Evolutionary conservation across 37 sponge, comb jelly and placozoan species (phyloP), one percentile per base, ranked within the genome.

Genomic region (Lycopodina hypogea): DNA sequence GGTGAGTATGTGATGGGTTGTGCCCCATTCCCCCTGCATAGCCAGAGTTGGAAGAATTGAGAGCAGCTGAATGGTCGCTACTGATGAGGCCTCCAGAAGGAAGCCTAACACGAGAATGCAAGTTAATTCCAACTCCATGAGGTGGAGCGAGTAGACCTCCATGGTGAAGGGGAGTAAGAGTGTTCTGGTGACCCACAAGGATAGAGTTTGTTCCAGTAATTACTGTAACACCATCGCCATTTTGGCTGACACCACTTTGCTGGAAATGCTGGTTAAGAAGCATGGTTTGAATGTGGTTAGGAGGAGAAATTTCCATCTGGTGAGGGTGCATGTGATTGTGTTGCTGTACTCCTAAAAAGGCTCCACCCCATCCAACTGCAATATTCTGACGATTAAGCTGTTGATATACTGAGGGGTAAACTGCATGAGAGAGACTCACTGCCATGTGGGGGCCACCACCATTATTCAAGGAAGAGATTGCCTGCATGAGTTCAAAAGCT

Each of bases 271-370:
- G 78, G 30, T 55, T 65, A 36, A 79, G 56, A 11, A 79, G 66
- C 75, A 86, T 55, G 59, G 52, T 69, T 0, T 69, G 69, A 56
- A 76, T 75, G 84, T 83, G 84, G 34, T 56, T 55, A 0, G 84
- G 86, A 19, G 80, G 75, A 40, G 80, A 79, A 30, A 75, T 40
- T 56, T 36, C 32, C 41, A 76, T 76, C 35, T 53, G 76, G 34
- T 66, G 66, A 56, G 53, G n/a, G 50, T 39, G 78, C 51, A 66
- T 28, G 21, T 73, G 71, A 8, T 19, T 1, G n/a, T 70, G 71
- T 2, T 65, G 34, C 18, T 24, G 66, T 4, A 65, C 34, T 17
- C 66, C 66, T 9, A 45, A 12, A 9, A 9, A 4, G 48, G 8
- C 48, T 45, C 48, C 48, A 45, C 8, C 48, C 48, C 48, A 4